Evolutionary conservation across 2,797 vertebrate genomes (phyloP).

Genomic region (Falco concolor): DNA sequence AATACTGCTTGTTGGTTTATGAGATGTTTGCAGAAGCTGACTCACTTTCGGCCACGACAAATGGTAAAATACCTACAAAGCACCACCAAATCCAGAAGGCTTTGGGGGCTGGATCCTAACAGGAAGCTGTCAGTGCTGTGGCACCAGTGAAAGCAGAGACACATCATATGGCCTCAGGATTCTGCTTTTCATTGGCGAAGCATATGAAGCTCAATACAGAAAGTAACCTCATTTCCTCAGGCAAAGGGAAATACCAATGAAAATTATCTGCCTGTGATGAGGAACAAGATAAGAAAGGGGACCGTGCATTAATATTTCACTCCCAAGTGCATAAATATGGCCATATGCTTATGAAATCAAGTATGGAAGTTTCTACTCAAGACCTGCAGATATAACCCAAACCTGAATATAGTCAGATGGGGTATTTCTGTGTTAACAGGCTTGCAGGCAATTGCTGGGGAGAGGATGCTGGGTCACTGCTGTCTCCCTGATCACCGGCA

Average conservation of each 20-base stretch:
- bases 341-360: not conserved
- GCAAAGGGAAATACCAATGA: not conserved
- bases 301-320: not conserved
- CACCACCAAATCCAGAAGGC: not conserved
- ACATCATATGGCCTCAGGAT: not conserved
- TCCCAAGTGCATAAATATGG: not conserved
- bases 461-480: not conserved
- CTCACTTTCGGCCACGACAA: not conserved
- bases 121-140: not conserved
- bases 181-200: not conserved
- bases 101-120: not conserved
- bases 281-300: not conserved
- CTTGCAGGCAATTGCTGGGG: not conserved
- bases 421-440: not conserved
- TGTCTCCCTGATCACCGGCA: not conserved
- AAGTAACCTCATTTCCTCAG: not conserved
- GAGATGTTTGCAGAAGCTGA: not conserved
- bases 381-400: not conserved
- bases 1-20: not conserved
- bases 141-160: not conserved
- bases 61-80: not conserved
- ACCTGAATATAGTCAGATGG: not conserved
- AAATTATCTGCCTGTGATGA: not conserved
- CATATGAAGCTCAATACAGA: not conserved
- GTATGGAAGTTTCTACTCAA: not conserved